Percentiles rank a stretch among this genome's conserved stretches.
Conservation (phyloP, 2,113 vertebrate genomes). For the Bubo scandiacus region DNA sequence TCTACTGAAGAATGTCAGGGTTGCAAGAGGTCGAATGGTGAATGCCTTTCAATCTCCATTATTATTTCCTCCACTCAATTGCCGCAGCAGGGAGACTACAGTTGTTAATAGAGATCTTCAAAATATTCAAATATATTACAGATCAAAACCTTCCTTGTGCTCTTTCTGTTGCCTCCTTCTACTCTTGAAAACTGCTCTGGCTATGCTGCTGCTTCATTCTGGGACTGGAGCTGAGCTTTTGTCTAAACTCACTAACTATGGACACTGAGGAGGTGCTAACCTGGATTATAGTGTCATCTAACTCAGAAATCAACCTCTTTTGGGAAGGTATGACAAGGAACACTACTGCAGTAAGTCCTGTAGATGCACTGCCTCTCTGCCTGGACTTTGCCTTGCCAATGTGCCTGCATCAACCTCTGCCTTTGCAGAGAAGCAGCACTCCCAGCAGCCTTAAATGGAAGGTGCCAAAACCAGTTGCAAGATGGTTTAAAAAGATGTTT, state of each 20-base stretch:
- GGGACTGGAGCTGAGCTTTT: not conserved
- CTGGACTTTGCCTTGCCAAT: not conserved
- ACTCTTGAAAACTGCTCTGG: not conserved
- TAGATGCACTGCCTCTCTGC: not conserved
- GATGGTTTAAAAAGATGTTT: not conserved
- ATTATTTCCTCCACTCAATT: slow-evolving; percentile 80
- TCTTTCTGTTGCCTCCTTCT: not conserved
- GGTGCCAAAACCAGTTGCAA: not conserved
- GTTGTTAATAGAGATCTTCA: slow-evolving; percentile 56
- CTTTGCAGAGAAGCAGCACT: rapidly evolving
- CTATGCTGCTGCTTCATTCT: not conserved
- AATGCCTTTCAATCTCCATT: slow-evolving; percentile 78
- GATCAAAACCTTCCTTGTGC: not conserved
- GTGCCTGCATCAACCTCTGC: not conserved
- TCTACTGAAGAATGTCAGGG: slow-evolving; percentile 71
- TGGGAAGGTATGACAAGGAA: not conserved
- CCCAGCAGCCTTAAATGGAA: not conserved
- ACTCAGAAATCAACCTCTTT: not conserved
- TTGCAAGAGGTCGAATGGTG: slow-evolving; percentile 67
- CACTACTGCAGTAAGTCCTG: not conserved
- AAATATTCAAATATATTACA: slow-evolving; percentile 7
- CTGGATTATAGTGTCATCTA: not conserved
- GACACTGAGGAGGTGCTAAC: not conserved
- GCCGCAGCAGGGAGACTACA: slow-evolving; percentile 64
- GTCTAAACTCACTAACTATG: not conserved